These are phyloP conservation scores for Turritopsis rubra DNA, from an alignment of 30 jellyfish, hydroid and myxozoan species.

Conservation along the genomic window DNA sequence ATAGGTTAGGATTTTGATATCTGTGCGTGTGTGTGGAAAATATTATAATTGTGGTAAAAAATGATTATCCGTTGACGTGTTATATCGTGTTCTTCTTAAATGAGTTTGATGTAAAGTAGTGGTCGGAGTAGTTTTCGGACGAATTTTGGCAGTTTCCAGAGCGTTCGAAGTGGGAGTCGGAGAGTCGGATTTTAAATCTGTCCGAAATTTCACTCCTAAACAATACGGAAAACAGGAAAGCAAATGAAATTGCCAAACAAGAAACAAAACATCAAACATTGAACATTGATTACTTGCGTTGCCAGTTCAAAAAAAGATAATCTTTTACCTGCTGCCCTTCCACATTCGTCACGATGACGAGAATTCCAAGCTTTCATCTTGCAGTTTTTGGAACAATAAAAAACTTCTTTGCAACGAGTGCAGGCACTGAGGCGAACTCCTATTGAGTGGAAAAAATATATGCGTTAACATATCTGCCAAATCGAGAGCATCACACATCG, in stretches of 20 bases:
- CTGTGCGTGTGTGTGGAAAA: not conserved
- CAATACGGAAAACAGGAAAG: too few relatives aligned
- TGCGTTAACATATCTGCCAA: not conserved
- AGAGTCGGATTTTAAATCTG: not conserved
- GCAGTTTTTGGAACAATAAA: constrained; percentile 74
- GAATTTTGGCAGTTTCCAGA: not conserved
- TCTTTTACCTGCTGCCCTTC: constrained; percentile 57
- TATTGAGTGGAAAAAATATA: not conserved
- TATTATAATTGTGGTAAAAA: not conserved
- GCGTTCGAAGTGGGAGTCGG: not conserved
- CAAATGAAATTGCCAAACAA: too few relatives aligned
- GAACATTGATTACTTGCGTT: too few relatives aligned
- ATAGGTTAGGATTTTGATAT: too few relatives aligned
- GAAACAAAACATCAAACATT: too few relatives aligned
- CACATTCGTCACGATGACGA: constrained; percentile 83
- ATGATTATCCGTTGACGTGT: not conserved
- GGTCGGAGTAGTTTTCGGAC: not conserved
- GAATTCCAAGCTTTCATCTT: constrained; percentile 67
- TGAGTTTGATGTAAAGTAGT: too few relatives aligned
- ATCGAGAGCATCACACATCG: not conserved
- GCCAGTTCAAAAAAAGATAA: too few relatives aligned
- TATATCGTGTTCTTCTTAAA: not conserved
- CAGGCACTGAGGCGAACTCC: constrained; percentile 71
- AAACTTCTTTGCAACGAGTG: constrained; percentile 77
- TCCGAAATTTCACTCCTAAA: not conserved